Base-by-base conservation (phyloP, 2,888 invertebrate species). In the Metalampra italica region DNA sequence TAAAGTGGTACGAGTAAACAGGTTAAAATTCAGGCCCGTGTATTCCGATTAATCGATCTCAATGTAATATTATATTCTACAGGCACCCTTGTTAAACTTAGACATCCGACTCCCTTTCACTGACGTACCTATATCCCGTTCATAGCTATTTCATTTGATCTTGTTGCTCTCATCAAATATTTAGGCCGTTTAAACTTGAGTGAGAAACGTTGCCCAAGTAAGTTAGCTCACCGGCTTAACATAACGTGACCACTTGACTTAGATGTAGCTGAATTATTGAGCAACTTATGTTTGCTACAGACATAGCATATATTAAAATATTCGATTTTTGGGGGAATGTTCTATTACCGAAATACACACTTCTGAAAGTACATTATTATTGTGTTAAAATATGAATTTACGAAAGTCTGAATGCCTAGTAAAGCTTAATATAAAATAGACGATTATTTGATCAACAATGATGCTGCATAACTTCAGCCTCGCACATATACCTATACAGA, bases 131-230 rank as follows among this genome's bases (percentile, higher is more conserved):
- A 22, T 22, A 22, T 22, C 22, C 71, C 66, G 63, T 63, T 68
- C 64, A 68, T 76, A 67, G 76, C 76, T 75, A 75, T 81, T 82
- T 82, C 81, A 78, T 82, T 81, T 82, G 82, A 86, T 88, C 83
- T 79, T 69, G 81, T 78, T 75, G 78, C 71, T 75, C 73, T 76
- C 79, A 87, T 88, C 80, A 84, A 88, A 87, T 86, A 88, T 88
- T 87, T 78, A 87, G 75, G 68, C 64, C 76, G 75, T 81, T 82
- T 82, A 80, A 85, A 84, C 75, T 82, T 72, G 72, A 78, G 75
- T 75, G 76, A 76, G 76, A 77, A 68, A 74, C 68, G 70, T 71
- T 70, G 69, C 66, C 60, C 53, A 55, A 59, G 57, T 61, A 73
- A 75, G 67, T 73, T 67, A 56, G 63, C 62, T 57, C 66, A 66